Conservation (phyloP, 2,888 invertebrate species). For the Hydropsyche betteni region DNA sequence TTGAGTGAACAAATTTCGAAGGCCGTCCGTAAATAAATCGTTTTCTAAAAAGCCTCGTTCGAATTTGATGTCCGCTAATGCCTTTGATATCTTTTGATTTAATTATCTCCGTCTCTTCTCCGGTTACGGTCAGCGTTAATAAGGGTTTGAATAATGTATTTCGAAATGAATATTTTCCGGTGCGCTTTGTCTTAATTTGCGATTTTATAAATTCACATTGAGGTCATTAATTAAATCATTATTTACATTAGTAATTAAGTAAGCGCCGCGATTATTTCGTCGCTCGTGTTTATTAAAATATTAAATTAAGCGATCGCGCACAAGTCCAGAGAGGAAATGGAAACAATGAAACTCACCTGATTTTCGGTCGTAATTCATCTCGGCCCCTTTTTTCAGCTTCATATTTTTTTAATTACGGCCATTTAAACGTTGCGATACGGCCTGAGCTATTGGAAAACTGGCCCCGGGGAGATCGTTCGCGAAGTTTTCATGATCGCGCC, state of each 20-base stretch:
- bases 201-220: conserved; percentile 27
- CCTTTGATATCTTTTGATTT: not conserved
- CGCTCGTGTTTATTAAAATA: conserved; percentile 22
- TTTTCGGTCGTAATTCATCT: conserved; percentile 13
- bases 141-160: conserved; percentile 4
- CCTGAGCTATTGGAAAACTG: not conserved
- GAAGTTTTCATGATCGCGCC: not conserved
- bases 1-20: too few species aligned
- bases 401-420: conserved; percentile 1
- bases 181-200: conserved; percentile 14
- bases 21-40: too few species aligned
- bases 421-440: not conserved
- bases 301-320: conserved; percentile 1
- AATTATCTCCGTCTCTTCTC: not conserved
- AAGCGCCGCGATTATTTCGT: conserved; percentile 16
- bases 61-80: not conserved
- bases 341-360: conserved; percentile 28
- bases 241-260: conserved; percentile 29
- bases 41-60: too few species aligned
- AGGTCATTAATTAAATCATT: conserved; percentile 25
- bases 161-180: conserved; percentile 17
- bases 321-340: not conserved
- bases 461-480: not conserved
- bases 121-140: not conserved
- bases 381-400: not conserved